Percentiles rank a stretch among this genome's conserved stretches.
These are phyloP conservation scores for Paramormyrops kingsleyae DNA, from an alignment of 2,113 vertebrate genomes.

Conservation along the genomic window DNA sequence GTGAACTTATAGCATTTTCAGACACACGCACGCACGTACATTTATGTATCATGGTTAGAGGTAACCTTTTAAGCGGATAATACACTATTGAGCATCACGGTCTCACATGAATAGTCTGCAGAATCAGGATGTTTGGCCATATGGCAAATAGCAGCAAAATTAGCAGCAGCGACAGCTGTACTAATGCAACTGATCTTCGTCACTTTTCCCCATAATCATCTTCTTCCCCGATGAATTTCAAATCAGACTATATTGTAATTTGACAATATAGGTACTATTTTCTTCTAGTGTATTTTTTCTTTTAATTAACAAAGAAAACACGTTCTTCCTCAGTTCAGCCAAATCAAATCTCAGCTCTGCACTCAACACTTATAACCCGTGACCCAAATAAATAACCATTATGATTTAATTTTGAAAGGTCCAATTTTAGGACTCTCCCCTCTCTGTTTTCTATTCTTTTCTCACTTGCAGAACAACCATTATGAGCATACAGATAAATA, in stretches of 20 bases:
- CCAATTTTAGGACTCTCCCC: not conserved
- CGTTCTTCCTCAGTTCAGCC: not conserved
- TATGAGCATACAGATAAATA: not conserved
- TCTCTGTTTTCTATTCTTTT: not conserved
- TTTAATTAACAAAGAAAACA: not conserved
- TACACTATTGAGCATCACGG: slow-evolving; percentile 57
- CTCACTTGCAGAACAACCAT: not conserved
- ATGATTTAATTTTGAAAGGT: not conserved
- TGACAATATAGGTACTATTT: not conserved
- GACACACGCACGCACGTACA: not conserved
- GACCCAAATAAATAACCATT: not conserved
- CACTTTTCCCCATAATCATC: not conserved
- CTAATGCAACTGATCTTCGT: slow-evolving; percentile 49
- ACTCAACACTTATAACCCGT: not conserved
- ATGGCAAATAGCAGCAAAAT: slow-evolving; percentile 77
- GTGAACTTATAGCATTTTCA: not conserved
- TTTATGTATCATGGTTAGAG: slow-evolving; percentile 45
- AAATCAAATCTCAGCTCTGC: not conserved
- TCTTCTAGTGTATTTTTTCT: not conserved
- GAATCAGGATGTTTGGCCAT: slow-evolving; percentile 44
- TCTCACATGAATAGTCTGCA: slow-evolving; percentile 37
- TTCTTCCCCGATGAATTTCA: not conserved
- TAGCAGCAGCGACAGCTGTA: slow-evolving; percentile 69
- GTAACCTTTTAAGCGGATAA: slow-evolving; percentile 81
- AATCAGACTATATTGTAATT: not conserved